Conservation (phyloP, 2,888 invertebrate species). For the Graphium colonna region DNA sequence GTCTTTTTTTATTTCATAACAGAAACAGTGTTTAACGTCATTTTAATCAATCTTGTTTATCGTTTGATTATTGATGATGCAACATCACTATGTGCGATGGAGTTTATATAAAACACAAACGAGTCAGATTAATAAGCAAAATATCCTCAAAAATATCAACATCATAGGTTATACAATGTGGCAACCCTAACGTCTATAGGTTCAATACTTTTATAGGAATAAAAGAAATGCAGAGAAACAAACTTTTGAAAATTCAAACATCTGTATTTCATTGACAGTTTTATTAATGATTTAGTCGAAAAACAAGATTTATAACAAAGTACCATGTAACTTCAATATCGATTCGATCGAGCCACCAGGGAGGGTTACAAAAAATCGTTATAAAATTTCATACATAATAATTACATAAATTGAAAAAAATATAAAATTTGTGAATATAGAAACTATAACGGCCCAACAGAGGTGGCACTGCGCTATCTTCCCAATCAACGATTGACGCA, state of each 20-base stretch:
- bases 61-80: neutral
- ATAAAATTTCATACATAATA: constrained; percentile 28
- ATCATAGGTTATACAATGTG: neutral
- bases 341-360: constrained; percentile 71
- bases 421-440: constrained; percentile 51
- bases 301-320: constrained; percentile 74
- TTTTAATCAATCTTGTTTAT: neutral
- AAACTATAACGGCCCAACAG: constrained; percentile 46
- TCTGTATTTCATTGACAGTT: constrained; percentile 74
- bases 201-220: constrained; percentile 2
- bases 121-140: neutral
- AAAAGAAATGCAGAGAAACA: constrained; percentile 25
- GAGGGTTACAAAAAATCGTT: constrained; percentile 34
- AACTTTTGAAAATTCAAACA: constrained; percentile 68
- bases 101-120: neutral
- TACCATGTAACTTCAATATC: constrained; percentile 65
- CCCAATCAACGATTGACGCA: constrained; percentile 71
- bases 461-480: constrained; percentile 44
- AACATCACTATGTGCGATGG: neutral
- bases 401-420: constrained; percentile 28
- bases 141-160: neutral
- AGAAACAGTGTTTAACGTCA: no score
- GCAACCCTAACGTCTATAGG: neutral
- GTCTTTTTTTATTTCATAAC: no score
- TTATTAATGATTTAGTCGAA: constrained; percentile 75